A percentile compares a stretch with the other conserved stretches of the same genome.
phyloP scores from a whole-genome alignment of 1,140 invertebrate genomes.

The Caerostris darwini region DNA sequence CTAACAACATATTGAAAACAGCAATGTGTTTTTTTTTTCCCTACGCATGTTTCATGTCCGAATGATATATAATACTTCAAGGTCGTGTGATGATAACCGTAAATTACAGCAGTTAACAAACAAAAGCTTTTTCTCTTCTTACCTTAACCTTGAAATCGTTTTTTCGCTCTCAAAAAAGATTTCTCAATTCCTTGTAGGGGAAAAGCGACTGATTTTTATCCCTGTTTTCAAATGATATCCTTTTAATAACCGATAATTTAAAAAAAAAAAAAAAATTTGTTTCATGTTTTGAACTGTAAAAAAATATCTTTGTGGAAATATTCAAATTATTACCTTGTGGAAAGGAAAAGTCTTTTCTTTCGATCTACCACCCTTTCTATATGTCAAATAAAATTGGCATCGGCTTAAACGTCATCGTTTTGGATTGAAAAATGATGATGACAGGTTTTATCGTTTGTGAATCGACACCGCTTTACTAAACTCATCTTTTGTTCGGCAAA shows the following conservation, averaged over 20 bases:
- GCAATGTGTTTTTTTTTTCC: neutral
- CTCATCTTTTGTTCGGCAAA: too few relatives aligned
- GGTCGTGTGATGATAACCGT: neutral
- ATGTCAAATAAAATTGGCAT: neutral
- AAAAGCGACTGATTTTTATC: neutral
- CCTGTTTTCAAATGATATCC: neutral
- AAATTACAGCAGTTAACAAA: neutral
- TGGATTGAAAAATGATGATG: neutral
- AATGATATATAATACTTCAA: neutral
- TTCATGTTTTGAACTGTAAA: too few relatives aligned
- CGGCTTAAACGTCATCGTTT: neutral
- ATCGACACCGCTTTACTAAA: too few relatives aligned
- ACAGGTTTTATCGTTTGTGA: too few relatives aligned
- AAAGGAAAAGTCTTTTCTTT: neutral
- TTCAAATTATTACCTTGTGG: neutral
- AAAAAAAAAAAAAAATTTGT: too few relatives aligned
- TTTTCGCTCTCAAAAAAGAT: neutral
- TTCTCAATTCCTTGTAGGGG: neutral
- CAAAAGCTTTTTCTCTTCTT: neutral
- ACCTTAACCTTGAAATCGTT: neutral
- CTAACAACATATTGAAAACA: too few relatives aligned
- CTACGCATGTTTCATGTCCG: neutral
- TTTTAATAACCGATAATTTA: neutral
- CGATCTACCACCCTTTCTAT: neutral
- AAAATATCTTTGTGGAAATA: too few relatives aligned